These are phyloP conservation scores for Bombylius major DNA, from an alignment of 2,888 invertebrate genomes.

Conservation along the genomic window DNA sequence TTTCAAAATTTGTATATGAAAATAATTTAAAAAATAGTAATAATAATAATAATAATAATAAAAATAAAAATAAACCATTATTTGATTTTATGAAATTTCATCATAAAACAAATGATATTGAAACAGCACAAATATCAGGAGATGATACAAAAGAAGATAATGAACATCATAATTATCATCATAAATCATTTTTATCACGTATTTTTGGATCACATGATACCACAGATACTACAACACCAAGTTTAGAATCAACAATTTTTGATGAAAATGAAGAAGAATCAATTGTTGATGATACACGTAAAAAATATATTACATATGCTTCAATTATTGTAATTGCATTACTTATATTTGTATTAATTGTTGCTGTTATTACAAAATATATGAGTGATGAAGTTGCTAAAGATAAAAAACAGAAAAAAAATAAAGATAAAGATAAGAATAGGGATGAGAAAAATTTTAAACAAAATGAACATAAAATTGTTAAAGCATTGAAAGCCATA, in stretches of 20 bases:
- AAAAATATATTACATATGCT: conserved; percentile 7
- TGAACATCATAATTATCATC: too few relatives aligned
- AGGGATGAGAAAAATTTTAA: neutral
- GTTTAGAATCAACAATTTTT: neutral
- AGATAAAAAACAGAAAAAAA: neutral
- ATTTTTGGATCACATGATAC: too few relatives aligned
- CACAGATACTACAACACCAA: too few relatives aligned
- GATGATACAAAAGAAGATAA: too few relatives aligned
- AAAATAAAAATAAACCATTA: too few relatives aligned
- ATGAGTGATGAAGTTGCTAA: neutral
- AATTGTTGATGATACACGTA: neutral
- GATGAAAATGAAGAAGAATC: conserved; percentile 1
- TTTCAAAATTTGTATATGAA: too few relatives aligned
- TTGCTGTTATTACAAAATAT: conserved; percentile 10
- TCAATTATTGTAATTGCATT: conserved; percentile 1
- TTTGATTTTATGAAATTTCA: too few relatives aligned
- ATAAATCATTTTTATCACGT: too few relatives aligned
- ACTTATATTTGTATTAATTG: conserved; percentile 7
- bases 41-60: too few relatives aligned
- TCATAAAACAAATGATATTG: too few relatives aligned
- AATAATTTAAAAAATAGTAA: too few relatives aligned
- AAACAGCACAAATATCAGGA: too few relatives aligned
- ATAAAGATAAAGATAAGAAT: neutral
- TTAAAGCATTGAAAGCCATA: neutral
- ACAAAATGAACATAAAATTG: neutral